These are phyloP conservation scores for Drosophila baimaii DNA, from an alignment of 1,140 invertebrate genomes.

Conservation along the genomic window DNA sequence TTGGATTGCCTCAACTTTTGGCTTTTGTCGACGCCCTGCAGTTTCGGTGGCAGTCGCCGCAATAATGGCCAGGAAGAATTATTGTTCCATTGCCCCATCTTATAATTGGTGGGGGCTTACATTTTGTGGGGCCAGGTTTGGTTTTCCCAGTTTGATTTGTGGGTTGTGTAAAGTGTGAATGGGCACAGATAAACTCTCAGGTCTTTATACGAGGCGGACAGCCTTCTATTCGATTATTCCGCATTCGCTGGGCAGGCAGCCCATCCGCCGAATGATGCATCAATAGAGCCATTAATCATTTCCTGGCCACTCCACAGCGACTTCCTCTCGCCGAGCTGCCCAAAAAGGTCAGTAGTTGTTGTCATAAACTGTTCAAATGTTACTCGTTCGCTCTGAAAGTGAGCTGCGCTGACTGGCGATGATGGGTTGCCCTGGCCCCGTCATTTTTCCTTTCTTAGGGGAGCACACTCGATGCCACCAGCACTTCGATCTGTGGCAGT, in stretches of 20 bases:
- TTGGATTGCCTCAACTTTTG: conserved; percentile 66
- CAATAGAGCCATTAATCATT: conserved; percentile 68
- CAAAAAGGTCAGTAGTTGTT: conserved; percentile 58
- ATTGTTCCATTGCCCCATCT: conserved; percentile 63
- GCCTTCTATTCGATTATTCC: conserved; percentile 37
- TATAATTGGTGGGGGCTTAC: conserved; percentile 54
- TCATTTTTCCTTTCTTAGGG: conserved; percentile 26
- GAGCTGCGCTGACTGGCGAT: conserved; percentile 31
- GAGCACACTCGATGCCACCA: conserved; percentile 51
- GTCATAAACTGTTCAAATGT: conserved; percentile 67
- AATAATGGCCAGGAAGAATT: conserved; percentile 65
- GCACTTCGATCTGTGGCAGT: conserved; percentile 35
- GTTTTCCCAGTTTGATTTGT: conserved; percentile 56
- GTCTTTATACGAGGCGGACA: conserved; percentile 8
- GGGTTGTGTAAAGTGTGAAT: conserved; percentile 48
- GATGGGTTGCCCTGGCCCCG: conserved; percentile 38
- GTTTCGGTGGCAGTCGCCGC: conserved; percentile 44
- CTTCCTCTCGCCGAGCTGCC: conserved; percentile 47
- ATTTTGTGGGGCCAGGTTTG: conserved; percentile 20
- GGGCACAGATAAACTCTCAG: conserved; percentile 26
- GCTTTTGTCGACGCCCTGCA: conserved; percentile 66
- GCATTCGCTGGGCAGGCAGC: conserved; percentile 17
- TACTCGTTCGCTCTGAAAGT: conserved; percentile 35
- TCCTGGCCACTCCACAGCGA: conserved; percentile 56
- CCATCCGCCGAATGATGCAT: conserved; percentile 41